These are phyloP conservation scores for Cephalopachus bancanus DNA, from an alignment of 2,797 vertebrate species.

Conservation along the genomic window DNA sequence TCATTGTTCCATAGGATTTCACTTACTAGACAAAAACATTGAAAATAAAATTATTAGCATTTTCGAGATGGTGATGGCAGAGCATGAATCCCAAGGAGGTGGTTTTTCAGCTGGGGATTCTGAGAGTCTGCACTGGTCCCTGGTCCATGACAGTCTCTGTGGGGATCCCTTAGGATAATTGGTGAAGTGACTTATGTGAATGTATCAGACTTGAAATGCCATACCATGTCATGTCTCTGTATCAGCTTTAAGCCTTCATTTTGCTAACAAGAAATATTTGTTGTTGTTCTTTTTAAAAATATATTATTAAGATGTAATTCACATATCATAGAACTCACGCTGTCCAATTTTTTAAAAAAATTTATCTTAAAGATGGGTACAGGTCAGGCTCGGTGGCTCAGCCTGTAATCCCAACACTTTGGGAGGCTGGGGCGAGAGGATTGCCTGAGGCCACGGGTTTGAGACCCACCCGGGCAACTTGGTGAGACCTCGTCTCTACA, in stretches of 20 bases:
- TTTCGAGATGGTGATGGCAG: not conserved
- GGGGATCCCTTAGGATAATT: not conserved
- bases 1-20: not conserved
- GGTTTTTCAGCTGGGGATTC: not conserved
- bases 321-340: no score
- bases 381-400: no score
- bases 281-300: not conserved
- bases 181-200: not conserved
- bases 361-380: no score
- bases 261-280: not conserved
- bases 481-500: no score
- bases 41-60: not conserved
- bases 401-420: no score
- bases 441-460: no score
- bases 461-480: no score
- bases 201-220: not conserved
- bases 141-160: not conserved
- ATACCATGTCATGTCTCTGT: accelerated
- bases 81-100: not conserved
- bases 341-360: no score
- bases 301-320: no score
- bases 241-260: not conserved
- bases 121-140: accelerated
- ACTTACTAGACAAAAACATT: not conserved
- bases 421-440: no score